These are phyloP conservation scores for Coranthus polyacanthus DNA, from an alignment of 2,797 vertebrate species.

Conservation along the genomic window DNA sequence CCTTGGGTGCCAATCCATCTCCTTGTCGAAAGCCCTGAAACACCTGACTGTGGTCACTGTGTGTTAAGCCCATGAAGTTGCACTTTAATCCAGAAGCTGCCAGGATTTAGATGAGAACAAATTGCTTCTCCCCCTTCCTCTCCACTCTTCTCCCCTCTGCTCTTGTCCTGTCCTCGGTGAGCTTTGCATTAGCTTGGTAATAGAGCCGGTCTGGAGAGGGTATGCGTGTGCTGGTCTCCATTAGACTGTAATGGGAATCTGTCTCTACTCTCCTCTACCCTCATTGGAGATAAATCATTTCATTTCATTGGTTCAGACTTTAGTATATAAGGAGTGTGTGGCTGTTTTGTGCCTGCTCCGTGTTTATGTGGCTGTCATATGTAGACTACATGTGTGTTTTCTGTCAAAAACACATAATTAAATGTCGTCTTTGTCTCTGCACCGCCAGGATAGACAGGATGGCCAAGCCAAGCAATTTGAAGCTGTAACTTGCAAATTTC, in stretches of 20 bases:
- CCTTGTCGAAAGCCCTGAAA: conserved; percentile 6
- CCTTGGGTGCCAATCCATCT: no score
- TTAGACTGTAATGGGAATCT: conserved; percentile 50
- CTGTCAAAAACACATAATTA: no score
- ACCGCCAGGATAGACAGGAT: no score
- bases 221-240: conserved; percentile 27
- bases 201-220: conserved; percentile 32
- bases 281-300: conserved; percentile 45
- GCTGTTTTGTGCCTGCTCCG: background rate
- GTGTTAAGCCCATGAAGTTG: conserved; percentile 9
- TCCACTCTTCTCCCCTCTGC: background rate
- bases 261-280: conserved; percentile 11
- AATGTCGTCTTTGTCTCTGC: background rate
- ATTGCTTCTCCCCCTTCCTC: conserved; percentile 23
- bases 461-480: no score
- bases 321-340: background rate
- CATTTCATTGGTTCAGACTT: conserved; percentile 11
- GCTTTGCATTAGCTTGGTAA: conserved; percentile 31
- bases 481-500: no score
- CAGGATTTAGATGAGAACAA: conserved; percentile 48
- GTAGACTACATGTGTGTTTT: no score
- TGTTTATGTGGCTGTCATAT: conserved; percentile 8
- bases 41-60: background rate
- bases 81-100: conserved; percentile 35
- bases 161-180: no score